Evolutionary conservation across 2,797 vertebrate species (phyloP), one percentile per base, ranked within the genome.

Genomic region (Australoheros facetus): DNA sequence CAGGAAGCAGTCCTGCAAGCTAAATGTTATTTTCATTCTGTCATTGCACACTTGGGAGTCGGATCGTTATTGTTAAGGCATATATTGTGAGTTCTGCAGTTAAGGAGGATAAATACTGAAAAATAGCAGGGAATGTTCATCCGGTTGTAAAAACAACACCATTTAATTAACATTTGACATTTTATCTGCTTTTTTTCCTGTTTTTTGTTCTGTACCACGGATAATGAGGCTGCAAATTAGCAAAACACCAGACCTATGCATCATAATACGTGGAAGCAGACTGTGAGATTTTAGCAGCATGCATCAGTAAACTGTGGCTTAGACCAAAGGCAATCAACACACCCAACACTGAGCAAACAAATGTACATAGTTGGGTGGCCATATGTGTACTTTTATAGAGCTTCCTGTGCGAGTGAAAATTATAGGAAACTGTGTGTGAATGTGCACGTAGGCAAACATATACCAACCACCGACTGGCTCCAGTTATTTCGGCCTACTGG

Each of bases 361-460:
- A 59, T 80, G 48, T 56, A 56, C 60, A 80, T 78, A 57, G 73
- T 42, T 71, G 37, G 56, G 82, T 71, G 76, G 79, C 69, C 83
- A 73, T 85, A 81, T 87, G 85, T 86, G 74, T 85, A 85, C 53
- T 55, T 85, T 89, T 87, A 84, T 56, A 66, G 1, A 45, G 42
- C 77, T 87, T 88, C 82, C 75, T 82, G 77, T 34, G 28, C 42
- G 70, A 85, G 70, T 87, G 83, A 79, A 89, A 88, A 91, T 91
- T 32, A 86, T 69, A 76, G 74, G 21, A 84, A 80, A 86, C 83
- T 86, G 83, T 83, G 77, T 86, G 79, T 77, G 60, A 87, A 77
- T 85, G 23, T 85, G 72, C 84, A 87, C 62, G 51, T 90, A 85
- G 86, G 64, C 85, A 90, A 90, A 82, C 78, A 76, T 12, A 58